Percentiles rank a stretch among this genome's conserved stretches.
Evolutionary conservation across 2,113 vertebrate species (phyloP).

Genomic region (Elephantulus edwardii): DNA sequence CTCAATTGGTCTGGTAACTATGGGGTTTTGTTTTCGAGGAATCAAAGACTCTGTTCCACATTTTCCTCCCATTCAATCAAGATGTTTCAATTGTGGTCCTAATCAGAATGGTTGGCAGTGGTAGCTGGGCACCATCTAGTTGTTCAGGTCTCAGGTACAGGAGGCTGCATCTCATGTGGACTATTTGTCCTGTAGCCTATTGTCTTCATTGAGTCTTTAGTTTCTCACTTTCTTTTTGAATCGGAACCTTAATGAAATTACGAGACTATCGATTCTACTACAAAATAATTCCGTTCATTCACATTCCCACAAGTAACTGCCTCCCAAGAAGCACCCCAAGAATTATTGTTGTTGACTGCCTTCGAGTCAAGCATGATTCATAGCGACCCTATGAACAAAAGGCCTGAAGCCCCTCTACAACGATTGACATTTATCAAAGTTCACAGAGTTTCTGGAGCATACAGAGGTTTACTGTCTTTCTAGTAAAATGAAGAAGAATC

Average conservation of each 20-base stretch:
- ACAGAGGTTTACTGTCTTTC: background rate
- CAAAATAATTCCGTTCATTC: background rate
- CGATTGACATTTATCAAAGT: too few species aligned
- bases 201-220: background rate
- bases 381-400: too few species aligned
- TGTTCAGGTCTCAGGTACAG: background rate
- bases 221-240: background rate
- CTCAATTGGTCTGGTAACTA: background rate
- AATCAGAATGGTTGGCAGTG: background rate
- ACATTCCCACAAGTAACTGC: background rate
- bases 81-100: background rate
- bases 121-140: background rate
- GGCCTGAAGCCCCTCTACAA: too few species aligned
- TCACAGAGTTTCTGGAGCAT: too few species aligned
- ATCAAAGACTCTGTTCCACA: background rate
- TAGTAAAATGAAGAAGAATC: constrained; percentile 8
- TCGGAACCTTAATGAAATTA: background rate
- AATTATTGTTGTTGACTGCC: too few species aligned
- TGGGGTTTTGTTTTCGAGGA: too few species aligned
- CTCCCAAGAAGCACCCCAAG: background rate
- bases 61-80: background rate
- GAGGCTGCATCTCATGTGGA: too few species aligned
- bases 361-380: too few species aligned
- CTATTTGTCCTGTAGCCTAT: background rate
- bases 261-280: background rate